These are phyloP conservation scores for Felis chaus DNA, from an alignment of 2,113 vertebrate genomes.

Conservation along the genomic window DNA sequence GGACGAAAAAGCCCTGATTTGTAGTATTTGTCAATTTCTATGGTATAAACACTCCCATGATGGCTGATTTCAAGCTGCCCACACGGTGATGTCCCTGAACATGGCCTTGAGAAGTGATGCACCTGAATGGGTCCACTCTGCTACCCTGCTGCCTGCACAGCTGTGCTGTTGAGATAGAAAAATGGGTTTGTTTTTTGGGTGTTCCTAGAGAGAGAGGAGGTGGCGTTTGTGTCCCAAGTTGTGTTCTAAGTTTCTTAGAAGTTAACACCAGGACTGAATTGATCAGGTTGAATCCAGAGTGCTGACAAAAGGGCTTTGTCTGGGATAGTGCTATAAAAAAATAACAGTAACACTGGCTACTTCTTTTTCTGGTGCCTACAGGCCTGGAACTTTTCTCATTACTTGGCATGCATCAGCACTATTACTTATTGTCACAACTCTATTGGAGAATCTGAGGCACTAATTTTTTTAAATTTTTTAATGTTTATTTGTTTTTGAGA, in stretches of 20 bases:
- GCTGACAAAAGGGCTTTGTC: not conserved
- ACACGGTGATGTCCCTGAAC: not conserved
- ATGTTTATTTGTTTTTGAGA: no score
- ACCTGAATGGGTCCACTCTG: no score
- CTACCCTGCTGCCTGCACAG: fast-evolving
- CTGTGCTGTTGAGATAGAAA: not conserved
- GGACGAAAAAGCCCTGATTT: slow-evolving; percentile 5
- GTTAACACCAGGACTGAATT: not conserved
- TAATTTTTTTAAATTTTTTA: no score
- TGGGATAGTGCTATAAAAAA: not conserved
- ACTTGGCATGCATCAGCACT: not conserved
- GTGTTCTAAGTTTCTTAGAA: not conserved
- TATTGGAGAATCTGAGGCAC: not conserved
- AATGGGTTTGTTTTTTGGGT: not conserved
- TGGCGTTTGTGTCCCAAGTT: not conserved
- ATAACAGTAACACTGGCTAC: not conserved
- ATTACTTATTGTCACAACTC: not conserved
- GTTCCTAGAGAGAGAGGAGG: not conserved
- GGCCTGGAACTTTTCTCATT: not conserved
- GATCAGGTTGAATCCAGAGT: not conserved
- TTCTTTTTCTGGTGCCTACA: no score
- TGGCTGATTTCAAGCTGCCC: not conserved
- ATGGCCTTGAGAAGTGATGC: not conserved
- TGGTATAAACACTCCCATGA: not conserved
- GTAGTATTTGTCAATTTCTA: not conserved